Evolutionary conservation across 2,113 vertebrate species (phyloP), one percentile per base, ranked within the genome.

Genomic region (Pelecanoides urinatrix): DNA sequence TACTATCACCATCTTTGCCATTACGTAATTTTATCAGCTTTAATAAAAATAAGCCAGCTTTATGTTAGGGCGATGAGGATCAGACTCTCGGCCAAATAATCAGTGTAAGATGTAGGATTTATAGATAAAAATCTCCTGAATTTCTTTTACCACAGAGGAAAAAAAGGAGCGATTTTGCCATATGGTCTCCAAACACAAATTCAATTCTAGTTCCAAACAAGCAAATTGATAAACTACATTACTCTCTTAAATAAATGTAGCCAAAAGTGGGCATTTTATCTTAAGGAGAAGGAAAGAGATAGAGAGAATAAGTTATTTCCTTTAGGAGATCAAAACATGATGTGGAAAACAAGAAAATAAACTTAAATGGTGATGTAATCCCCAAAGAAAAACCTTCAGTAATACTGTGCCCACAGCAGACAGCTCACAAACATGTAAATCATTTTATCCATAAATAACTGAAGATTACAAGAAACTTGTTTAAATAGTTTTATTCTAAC

Each of bases 321-420:
- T 96, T 84, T 72, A 96, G 84, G 86, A 95, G 75, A 94, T 81
- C 89, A 95, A 82, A 88, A 94, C 71, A 80, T 88, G 36, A 92
- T 86, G 74, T 45, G 61, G 83, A 89, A 94, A 97, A 94, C 65
- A 94, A 88, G 93, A 82, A 96, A 96, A 97, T 68, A 94, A 93
- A 87, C 83, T 58, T 95, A 96, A 97, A 90, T 86, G 50, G 32
- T 94, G 68, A 40, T 92, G 79, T 86, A 96, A 97, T 75, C 87
- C 59, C 88, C 76, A 85, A 90, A 97, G 94, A 95, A 89, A 96
- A 96, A 84, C 53, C 58, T 96, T 78, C 47, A 70, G 27, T 53
- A 92, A 50, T 50, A 52, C 47, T 53, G 32, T 49, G 42, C 62
- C 81, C 76, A 63, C 22, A 79, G 38, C 74, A 96, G 94, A 72